These are phyloP conservation scores for Holotrichia oblita DNA, from an alignment of 1,140 invertebrate genomes.

Conservation along the genomic window DNA sequence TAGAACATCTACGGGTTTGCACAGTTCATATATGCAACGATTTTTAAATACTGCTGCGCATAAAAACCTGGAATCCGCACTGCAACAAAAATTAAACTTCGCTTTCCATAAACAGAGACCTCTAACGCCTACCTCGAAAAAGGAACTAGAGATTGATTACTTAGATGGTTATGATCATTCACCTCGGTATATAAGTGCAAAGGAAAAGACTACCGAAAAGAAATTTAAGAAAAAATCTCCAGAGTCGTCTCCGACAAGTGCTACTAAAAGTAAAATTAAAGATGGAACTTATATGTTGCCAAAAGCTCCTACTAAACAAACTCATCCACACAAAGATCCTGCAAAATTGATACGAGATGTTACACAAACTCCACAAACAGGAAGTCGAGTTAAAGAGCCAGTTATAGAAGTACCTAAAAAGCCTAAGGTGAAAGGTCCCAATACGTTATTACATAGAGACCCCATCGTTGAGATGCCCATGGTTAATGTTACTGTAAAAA, in stretches of 20 bases:
- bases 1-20: background rate
- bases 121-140: background rate
- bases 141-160: background rate
- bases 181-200: background rate
- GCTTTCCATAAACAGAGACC: background rate
- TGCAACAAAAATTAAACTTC: slow-evolving; percentile 23
- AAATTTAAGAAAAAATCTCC: background rate
- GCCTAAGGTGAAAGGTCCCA: background rate
- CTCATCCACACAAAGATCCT: background rate
- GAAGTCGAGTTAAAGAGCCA: background rate
- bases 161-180: background rate
- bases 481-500: background rate
- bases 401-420: background rate
- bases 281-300: background rate
- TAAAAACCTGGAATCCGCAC: slow-evolving; percentile 4
- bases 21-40: slow-evolving; percentile 14
- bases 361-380: background rate
- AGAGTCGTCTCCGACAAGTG: background rate
- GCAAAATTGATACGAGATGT: background rate
- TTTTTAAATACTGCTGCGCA: slow-evolving; percentile 21
- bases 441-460: background rate
- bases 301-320: background rate
- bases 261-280: background rate
- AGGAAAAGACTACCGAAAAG: background rate
- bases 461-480: background rate